These are phyloP conservation scores for Umimayanthus kanabou DNA, from an alignment of 92 coral and sea anemone genomes.

Conservation along the genomic window DNA sequence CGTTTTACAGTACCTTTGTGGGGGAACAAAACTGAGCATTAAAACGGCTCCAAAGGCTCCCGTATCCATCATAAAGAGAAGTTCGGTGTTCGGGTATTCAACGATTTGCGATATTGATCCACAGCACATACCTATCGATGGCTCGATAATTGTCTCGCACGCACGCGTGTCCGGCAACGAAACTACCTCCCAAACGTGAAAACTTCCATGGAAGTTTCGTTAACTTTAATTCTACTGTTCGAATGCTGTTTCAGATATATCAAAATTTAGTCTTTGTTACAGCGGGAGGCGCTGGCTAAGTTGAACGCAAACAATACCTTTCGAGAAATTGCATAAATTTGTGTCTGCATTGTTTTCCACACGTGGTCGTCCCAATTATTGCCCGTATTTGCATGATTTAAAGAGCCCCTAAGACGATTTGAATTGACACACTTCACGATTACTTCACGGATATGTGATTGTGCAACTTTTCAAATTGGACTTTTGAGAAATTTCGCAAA, in stretches of 20 bases:
- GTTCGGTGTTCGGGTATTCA: slow-evolving; percentile 9
- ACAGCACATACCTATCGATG: neutral
- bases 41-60: neutral
- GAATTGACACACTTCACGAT: slow-evolving; percentile 23
- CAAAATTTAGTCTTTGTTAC: neutral
- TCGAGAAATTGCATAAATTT: slow-evolving; percentile 17
- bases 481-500: neutral
- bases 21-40: neutral
- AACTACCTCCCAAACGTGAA: neutral
- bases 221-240: neutral
- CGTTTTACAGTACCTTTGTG: neutral
- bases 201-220: neutral
- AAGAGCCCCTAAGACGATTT: neutral
- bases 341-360: slow-evolving; percentile 6
- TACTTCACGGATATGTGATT: slow-evolving; percentile 10
- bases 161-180: neutral
- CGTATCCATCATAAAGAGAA: neutral
- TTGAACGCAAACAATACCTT: slow-evolving; percentile 12
- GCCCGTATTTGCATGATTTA: slow-evolving; percentile 11
- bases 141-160: neutral
- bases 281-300: slow-evolving; percentile 3
- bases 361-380: neutral
- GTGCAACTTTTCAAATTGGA: neutral
- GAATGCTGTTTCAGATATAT: neutral
- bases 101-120: neutral